phyloP scores from a whole-genome alignment of 2,113 vertebrate species.

The Mungos mungo region DNA sequence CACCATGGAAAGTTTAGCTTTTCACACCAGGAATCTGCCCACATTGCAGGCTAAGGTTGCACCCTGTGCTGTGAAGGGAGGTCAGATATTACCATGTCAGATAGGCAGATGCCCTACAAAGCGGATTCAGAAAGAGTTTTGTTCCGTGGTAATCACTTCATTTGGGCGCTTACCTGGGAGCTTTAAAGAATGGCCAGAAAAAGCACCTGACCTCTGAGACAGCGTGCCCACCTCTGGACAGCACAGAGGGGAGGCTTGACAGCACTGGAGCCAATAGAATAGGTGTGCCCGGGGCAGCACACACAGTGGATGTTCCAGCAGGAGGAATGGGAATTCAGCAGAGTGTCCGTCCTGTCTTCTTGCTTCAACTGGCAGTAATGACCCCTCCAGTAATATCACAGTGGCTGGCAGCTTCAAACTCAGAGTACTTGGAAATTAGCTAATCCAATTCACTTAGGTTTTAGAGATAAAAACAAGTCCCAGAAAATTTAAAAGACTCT shows the following conservation, averaged over 20 bases:
- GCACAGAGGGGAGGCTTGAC: background rate
- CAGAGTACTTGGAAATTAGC: background rate
- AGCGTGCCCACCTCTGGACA: background rate
- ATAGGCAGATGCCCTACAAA: background rate
- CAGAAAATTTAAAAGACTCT: background rate
- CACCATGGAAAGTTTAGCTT: background rate
- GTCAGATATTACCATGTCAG: background rate
- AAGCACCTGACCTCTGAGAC: background rate
- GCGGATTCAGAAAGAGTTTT: background rate
- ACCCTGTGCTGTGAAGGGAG: background rate
- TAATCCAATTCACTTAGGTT: background rate
- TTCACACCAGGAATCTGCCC: background rate
- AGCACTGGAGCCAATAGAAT: background rate
- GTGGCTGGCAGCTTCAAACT: background rate
- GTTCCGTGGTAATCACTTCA: background rate
- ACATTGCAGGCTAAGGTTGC: background rate
- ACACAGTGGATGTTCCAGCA: fast-evolving
- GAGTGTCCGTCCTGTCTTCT: background rate
- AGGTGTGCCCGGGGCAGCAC: background rate
- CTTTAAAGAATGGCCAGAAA: background rate
- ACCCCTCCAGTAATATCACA: background rate
- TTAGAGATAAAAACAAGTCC: background rate
- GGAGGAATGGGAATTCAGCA: background rate
- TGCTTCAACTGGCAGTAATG: background rate
- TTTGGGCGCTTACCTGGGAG: background rate